phyloP scores from a whole-genome alignment of 2,888 invertebrate genomes.

The Microdon myrmicae region DNA sequence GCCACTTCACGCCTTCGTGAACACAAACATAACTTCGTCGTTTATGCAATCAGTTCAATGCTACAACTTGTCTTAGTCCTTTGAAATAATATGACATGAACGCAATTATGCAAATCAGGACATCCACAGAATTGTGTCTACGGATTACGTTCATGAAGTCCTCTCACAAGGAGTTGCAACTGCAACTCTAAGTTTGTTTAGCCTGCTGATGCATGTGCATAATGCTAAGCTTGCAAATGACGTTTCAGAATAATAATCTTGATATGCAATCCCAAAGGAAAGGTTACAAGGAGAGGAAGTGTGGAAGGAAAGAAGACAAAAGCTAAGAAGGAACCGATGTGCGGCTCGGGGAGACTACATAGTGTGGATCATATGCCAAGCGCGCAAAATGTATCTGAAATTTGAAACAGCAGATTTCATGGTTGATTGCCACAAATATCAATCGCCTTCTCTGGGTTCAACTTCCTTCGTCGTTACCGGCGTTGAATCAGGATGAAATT shows the following conservation, averaged over 20 bases:
- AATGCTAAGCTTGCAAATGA: constrained; percentile 19
- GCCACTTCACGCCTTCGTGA: not conserved
- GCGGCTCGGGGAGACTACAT: too few relatives aligned
- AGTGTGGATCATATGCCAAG: too few relatives aligned
- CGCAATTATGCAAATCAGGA: constrained; percentile 49
- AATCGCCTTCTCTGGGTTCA: too few relatives aligned
- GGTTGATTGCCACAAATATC: too few relatives aligned
- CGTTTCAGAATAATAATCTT: constrained; percentile 47
- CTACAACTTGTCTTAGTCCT: constrained; percentile 16
- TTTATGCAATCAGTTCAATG: constrained; percentile 36
- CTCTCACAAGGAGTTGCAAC: constrained; percentile 22
- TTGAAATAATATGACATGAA: constrained; percentile 41
- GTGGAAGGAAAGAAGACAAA: too few relatives aligned
- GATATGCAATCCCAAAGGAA: constrained; percentile 45
- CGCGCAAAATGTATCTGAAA: too few relatives aligned
- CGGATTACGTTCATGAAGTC: constrained; percentile 45
- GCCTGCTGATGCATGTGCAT: constrained; percentile 21
- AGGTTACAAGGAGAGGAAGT: too few relatives aligned
- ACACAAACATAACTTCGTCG: constrained; percentile 3
- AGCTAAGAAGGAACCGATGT: too few relatives aligned
- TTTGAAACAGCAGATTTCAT: too few relatives aligned
- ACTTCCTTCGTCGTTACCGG: too few relatives aligned
- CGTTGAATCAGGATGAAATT: too few relatives aligned
- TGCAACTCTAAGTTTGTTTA: constrained; percentile 22
- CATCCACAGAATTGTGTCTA: constrained; percentile 47